These are phyloP conservation scores for Conchocele bisecta DNA, from an alignment of 2,888 invertebrate genomes.

Conservation along the genomic window DNA sequence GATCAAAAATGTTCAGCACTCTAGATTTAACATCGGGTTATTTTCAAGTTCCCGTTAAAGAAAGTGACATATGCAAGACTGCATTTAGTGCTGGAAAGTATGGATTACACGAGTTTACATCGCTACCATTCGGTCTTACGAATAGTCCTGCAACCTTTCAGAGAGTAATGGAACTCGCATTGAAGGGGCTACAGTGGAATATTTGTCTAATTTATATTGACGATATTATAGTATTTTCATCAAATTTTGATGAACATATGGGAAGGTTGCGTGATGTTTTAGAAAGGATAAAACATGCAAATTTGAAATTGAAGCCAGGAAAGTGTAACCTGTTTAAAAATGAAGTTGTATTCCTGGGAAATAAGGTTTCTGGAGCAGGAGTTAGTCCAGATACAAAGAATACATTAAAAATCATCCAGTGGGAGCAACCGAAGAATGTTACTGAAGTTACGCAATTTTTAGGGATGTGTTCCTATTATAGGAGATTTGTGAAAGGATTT, in stretches of 20 bases:
- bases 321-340: conserved; percentile 39
- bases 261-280: conserved; percentile 37
- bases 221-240: conserved; percentile 47
- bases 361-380: conserved; percentile 14
- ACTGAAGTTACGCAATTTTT: too few species aligned
- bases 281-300: conserved; percentile 31
- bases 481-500: neutral
- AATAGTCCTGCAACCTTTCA: conserved; percentile 44
- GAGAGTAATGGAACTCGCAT: conserved; percentile 42
- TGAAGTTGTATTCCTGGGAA: conserved; percentile 41
- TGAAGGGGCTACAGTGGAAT: conserved; percentile 42
- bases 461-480: neutral
- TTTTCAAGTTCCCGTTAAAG: conserved; percentile 44
- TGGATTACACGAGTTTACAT: conserved; percentile 44
- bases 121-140: conserved; percentile 41
- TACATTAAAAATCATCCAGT: conserved; percentile 8
- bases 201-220: conserved; percentile 48
- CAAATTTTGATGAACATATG: conserved; percentile 34
- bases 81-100: conserved; percentile 30
- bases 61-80: conserved; percentile 45
- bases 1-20: conserved; percentile 33
- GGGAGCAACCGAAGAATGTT: conserved; percentile 14
- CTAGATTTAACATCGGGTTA: conserved; percentile 45
- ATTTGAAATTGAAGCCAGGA: conserved; percentile 52
- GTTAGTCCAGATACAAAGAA: conserved; percentile 8